phyloP scores from a whole-genome alignment of 2,113 vertebrate genomes.

The Numenius arquata region DNA sequence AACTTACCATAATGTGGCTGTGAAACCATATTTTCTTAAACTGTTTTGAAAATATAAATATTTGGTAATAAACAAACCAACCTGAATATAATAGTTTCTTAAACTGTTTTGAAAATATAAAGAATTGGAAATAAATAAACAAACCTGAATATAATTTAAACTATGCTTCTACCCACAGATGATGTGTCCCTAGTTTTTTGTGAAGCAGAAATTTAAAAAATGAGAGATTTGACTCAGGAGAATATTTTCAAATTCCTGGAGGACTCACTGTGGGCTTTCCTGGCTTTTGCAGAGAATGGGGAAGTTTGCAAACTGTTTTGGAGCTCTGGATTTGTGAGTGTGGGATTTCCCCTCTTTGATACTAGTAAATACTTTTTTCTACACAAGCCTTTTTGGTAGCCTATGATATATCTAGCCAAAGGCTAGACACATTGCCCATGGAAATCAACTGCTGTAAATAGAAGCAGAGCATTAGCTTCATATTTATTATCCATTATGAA shows the following conservation, averaged over 20 bases:
- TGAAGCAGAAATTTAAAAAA: neutral
- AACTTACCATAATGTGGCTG: neutral
- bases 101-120: neutral
- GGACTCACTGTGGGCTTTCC: neutral
- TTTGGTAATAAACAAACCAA: neutral
- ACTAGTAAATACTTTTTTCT: neutral
- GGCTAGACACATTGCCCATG: neutral
- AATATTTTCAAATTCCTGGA: neutral
- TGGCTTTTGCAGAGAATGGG: neutral
- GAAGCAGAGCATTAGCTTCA: neutral
- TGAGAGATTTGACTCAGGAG: neutral
- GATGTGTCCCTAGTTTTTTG: neutral
- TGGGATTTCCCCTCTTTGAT: too few relatives aligned
- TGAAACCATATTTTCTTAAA: neutral
- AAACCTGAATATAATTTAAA: neutral
- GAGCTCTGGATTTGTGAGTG: neutral
- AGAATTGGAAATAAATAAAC: neutral
- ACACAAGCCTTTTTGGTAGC: neutral
- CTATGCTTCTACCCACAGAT: rapidly evolving
- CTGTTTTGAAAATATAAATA: neutral
- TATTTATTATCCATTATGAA: neutral
- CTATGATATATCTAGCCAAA: neutral
- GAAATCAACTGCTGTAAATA: neutral
- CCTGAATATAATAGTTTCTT: neutral
- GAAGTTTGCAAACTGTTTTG: neutral